These are phyloP conservation scores for Gastrophryne carolinensis DNA, from an alignment of 2,797 vertebrate species.

Conservation along the genomic window DNA sequence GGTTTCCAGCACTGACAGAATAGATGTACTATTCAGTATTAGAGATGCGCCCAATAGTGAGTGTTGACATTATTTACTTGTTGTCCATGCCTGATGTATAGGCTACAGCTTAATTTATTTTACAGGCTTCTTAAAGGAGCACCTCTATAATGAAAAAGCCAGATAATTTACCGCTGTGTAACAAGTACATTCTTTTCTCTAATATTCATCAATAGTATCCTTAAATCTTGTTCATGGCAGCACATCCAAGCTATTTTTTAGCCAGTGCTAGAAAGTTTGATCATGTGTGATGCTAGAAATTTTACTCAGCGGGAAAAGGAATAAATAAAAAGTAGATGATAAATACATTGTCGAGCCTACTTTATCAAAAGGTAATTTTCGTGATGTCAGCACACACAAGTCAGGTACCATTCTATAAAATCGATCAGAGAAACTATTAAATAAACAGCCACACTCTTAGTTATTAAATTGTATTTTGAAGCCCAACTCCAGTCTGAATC, in stretches of 20 bases:
- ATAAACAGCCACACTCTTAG: too few relatives aligned
- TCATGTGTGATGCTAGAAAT: constrained; percentile 52
- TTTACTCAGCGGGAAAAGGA: not conserved
- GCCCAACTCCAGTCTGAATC: too few relatives aligned
- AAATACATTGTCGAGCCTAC: constrained; percentile 44
- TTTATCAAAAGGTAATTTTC: constrained; percentile 54
- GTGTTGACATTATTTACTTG: constrained; percentile 50
- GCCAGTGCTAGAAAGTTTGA: constrained; percentile 57
- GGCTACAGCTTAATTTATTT: constrained; percentile 60
- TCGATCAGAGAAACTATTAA: too few relatives aligned
- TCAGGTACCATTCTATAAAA: constrained; percentile 1
- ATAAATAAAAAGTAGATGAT: constrained; percentile 24
- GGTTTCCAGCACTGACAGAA: constrained; percentile 45
- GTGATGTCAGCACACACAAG: constrained; percentile 1
- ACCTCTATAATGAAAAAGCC: constrained; percentile 60
- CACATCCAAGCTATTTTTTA: constrained; percentile 56
- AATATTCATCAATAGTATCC: constrained; percentile 58
- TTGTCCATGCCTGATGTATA: constrained; percentile 56
- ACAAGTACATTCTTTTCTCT: constrained; percentile 44
- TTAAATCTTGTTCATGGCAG: constrained; percentile 55
- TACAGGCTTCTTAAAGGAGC: constrained; percentile 57
- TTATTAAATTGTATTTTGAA: too few relatives aligned
- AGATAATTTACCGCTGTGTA: constrained; percentile 63
- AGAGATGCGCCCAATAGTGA: constrained; percentile 49
- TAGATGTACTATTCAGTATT: constrained; percentile 48